Evolutionary conservation across 2,888 invertebrate genomes (phyloP).

Genomic region (Oscheius sp.): DNA sequence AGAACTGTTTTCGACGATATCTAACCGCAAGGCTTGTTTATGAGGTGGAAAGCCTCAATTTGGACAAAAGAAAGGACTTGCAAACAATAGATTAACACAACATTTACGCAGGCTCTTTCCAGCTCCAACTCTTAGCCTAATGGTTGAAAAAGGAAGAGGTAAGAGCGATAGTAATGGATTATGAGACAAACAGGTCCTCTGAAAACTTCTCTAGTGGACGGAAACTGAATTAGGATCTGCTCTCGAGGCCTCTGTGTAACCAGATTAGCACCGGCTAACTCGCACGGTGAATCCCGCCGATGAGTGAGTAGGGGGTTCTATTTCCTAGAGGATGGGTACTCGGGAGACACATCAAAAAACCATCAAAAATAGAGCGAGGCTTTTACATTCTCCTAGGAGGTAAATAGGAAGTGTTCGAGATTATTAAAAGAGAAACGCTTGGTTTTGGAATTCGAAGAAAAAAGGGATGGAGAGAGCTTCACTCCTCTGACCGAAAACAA

Average conservation of each 20-base stretch:
- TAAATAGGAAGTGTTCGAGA: too few relatives aligned
- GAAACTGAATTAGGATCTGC: conserved; percentile 30
- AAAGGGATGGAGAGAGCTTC: background rate
- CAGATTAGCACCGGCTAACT: conserved; percentile 17
- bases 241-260: conserved; percentile 25
- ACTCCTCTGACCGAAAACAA: conserved; percentile 24
- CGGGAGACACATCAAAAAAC: too few relatives aligned
- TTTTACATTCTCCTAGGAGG: too few relatives aligned
- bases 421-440: too few relatives aligned
- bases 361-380: too few relatives aligned
- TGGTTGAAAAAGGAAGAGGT: too few relatives aligned
- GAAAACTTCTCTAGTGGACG: conserved; percentile 23
- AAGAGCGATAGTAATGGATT: background rate
- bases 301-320: too few relatives aligned
- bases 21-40: background rate
- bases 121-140: too few relatives aligned
- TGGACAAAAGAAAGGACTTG: background rate
- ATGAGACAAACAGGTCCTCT: background rate
- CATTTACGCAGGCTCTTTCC: background rate
- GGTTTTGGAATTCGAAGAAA: too few relatives aligned
- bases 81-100: conserved; percentile 6
- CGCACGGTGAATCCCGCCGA: conserved; percentile 28
- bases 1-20: background rate
- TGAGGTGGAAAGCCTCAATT: background rate
- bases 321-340: too few relatives aligned